phyloP scores from a whole-genome alignment of 2,888 invertebrate species.

The Lottia gigantea region DNA sequence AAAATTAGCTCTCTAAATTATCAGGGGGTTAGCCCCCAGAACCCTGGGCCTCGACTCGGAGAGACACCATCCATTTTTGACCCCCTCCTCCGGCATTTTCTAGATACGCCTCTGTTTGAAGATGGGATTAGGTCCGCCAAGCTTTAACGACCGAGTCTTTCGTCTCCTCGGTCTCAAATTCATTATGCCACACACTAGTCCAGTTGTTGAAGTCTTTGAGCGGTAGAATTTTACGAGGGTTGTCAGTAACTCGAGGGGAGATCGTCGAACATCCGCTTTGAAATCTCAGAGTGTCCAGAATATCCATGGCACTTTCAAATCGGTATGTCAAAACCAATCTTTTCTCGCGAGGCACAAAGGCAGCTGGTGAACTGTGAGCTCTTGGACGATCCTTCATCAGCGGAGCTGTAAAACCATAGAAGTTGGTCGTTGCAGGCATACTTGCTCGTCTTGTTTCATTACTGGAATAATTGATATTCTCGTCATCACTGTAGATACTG shows the following conservation, averaged over 20 bases:
- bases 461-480: not conserved
- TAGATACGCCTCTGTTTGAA: no score
- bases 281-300: conserved; percentile 53
- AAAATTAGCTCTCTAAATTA: no score
- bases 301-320: conserved; percentile 62
- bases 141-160: no score
- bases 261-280: conserved; percentile 40
- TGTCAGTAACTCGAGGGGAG: conserved; percentile 42
- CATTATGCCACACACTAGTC: conserved; percentile 85
- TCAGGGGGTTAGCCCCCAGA: no score
- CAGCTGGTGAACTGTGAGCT: not conserved
- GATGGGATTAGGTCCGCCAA: no score
- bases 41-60: no score
- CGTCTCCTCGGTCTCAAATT: conserved; percentile 38
- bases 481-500: not conserved
- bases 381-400: not conserved
- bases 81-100: no score
- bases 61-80: no score
- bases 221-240: conserved; percentile 65
- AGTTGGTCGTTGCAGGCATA: not conserved
- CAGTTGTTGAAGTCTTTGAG: conserved; percentile 88
- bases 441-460: not conserved
- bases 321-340: conserved; percentile 53
- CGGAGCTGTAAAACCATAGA: not conserved
- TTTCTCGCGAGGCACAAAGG: conserved; percentile 38